Evolutionary conservation across 92 coral and sea anemone genomes (phyloP).

Genomic region (Palythoa caribaeorum): DNA sequence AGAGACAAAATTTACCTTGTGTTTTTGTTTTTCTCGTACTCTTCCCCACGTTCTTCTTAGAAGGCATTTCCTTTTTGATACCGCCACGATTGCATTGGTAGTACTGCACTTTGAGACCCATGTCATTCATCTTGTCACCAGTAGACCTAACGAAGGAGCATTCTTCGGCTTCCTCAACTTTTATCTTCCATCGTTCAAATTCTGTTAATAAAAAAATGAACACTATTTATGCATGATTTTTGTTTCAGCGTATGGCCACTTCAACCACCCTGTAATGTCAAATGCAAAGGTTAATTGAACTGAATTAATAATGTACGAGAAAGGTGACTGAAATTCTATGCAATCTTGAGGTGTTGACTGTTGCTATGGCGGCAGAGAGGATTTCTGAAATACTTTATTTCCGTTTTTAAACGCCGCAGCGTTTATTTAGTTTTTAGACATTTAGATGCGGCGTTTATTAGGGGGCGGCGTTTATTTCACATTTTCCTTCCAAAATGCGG

Average conservation of each 20-base stretch:
- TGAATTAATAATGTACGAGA: too few relatives aligned
- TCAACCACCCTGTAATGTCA: background rate
- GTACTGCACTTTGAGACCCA: slow-evolving; percentile 29
- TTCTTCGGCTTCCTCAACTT: slow-evolving; percentile 51
- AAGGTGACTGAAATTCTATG: background rate
- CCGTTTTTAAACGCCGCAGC: too few relatives aligned
- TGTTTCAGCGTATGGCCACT: background rate
- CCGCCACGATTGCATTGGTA: slow-evolving; percentile 67
- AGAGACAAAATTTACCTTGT: background rate
- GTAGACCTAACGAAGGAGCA: slow-evolving; percentile 62
- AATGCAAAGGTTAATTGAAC: too few relatives aligned
- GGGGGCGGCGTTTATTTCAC: background rate
- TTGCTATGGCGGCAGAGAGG: background rate
- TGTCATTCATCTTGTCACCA: slow-evolving; percentile 38
- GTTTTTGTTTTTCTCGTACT: background rate
- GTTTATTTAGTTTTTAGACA: too few relatives aligned
- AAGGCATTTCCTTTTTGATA: background rate
- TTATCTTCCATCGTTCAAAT: slow-evolving; percentile 66
- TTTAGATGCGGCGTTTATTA: too few relatives aligned
- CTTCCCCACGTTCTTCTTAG: background rate
- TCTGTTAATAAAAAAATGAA: slow-evolving; percentile 29
- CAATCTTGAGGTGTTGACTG: background rate
- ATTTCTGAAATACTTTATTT: too few relatives aligned
- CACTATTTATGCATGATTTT: background rate
- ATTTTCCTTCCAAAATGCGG: too few relatives aligned